Evolutionary conservation across 2,888 invertebrate genomes (phyloP).

Genomic region (Lypha dubia): DNA sequence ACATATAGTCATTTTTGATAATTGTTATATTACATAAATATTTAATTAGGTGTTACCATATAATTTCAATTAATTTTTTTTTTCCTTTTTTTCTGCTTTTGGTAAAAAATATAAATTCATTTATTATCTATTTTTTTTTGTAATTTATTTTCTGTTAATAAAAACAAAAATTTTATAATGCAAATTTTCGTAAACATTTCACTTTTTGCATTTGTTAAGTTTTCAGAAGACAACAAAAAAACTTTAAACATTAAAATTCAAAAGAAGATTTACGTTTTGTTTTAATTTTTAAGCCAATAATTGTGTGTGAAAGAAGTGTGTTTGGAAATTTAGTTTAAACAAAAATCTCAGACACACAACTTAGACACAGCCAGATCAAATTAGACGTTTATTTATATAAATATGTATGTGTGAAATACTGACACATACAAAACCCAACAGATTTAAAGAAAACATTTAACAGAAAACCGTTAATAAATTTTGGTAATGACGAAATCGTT

Average conservation of each 20-base stretch:
- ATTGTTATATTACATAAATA: background rate
- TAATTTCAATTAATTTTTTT: background rate
- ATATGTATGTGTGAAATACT: background rate
- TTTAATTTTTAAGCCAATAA: conserved; percentile 25
- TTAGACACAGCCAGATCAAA: background rate
- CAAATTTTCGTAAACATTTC: conserved; percentile 62
- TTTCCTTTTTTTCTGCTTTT: too few relatives aligned
- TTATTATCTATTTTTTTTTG: too few relatives aligned
- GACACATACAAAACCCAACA: conserved; percentile 14
- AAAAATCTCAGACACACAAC: conserved; percentile 20
- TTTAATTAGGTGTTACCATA: background rate
- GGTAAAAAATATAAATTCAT: conserved; percentile 7
- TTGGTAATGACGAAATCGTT: conserved; percentile 63
- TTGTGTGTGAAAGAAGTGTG: background rate
- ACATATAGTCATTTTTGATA: too few relatives aligned
- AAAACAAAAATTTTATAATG: conserved; percentile 50
- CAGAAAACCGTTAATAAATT: conserved; percentile 56
- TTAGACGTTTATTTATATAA: background rate
- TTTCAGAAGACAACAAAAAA: conserved; percentile 30
- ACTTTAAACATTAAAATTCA: conserved; percentile 42
- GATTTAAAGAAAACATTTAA: conserved; percentile 44
- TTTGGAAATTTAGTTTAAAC: conserved; percentile 25
- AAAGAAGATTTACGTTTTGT: conserved; percentile 58
- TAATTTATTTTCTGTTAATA: conserved; percentile 14
- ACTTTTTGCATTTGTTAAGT: conserved; percentile 58